phyloP scores from a whole-genome alignment of 2,888 invertebrate genomes.

The Sylvicola cinctus region DNA sequence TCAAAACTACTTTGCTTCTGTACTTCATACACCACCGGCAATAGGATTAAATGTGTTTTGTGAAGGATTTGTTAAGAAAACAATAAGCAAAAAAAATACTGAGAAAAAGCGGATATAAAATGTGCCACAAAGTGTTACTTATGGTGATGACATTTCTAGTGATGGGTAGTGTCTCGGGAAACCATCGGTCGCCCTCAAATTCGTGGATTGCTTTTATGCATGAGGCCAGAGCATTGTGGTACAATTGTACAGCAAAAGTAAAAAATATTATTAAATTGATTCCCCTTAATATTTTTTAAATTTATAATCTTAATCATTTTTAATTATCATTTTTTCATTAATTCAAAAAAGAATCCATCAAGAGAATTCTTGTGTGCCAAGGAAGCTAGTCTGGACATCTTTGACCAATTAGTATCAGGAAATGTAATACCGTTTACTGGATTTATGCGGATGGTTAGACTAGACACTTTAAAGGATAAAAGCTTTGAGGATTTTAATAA shows the following conservation, averaged over 20 bases:
- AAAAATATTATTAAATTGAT: slow-evolving; percentile 7
- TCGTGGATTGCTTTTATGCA: slow-evolving; percentile 30
- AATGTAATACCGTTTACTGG: slow-evolving; percentile 40
- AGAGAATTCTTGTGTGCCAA: slow-evolving; percentile 8
- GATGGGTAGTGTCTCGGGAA: too few species aligned
- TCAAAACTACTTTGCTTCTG: too few species aligned
- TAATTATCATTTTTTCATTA: slow-evolving; percentile 24
- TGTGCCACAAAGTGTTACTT: background rate
- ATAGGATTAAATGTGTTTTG: too few species aligned
- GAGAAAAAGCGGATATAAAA: background rate
- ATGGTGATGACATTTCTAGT: too few species aligned
- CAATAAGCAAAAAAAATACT: background rate
- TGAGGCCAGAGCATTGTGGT: slow-evolving; percentile 27
- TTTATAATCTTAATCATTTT: background rate
- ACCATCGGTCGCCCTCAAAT: slow-evolving; percentile 9
- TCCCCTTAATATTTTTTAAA: background rate
- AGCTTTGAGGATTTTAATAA: too few species aligned
- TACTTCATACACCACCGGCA: too few species aligned
- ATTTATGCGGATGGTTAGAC: slow-evolving; percentile 35
- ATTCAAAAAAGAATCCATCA: slow-evolving; percentile 1
- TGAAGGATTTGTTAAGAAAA: too few species aligned
- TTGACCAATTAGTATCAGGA: slow-evolving; percentile 36
- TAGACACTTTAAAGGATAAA: too few species aligned
- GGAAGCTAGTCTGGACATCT: slow-evolving; percentile 16
- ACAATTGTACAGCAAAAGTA: slow-evolving; percentile 31